Base-by-base conservation (phyloP, 2,797 vertebrate species). In the Fistularia commersonii region DNA sequence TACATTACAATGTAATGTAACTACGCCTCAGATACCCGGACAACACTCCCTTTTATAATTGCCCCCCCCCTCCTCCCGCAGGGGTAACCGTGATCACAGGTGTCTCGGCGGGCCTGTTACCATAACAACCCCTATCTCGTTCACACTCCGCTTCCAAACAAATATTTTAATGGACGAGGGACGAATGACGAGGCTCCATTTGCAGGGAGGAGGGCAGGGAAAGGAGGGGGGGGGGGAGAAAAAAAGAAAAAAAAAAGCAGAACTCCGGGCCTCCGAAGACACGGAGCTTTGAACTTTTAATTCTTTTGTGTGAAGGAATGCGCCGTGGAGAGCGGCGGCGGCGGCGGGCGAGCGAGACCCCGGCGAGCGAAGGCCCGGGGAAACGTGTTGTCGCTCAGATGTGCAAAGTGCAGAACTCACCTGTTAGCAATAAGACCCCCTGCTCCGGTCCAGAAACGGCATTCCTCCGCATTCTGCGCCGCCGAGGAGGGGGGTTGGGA, bases 381-480 rank as follows among this genome's bases (percentile, higher is more conserved):
- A n/a, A 65, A 75, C 78, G 65, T 81, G 70, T 77, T 76, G 39
- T 70, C n/a, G 68, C 69, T 73, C 62, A 57, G 69, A 74, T 48
- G 66, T 83, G 77, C 76, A 82, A 82, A 75, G 76, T 78, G 74
- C 77, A 77, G 66, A 57, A 76, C 84, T 91, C 91, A 91, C 90
- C 90, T 91, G 90, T 89, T 91, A 89, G 86, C 74, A 91, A 92
- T 92, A 90, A 91, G 39, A 33, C 82, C 74, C 73, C 13, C 12
- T 78, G 77, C 65, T 80, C 65, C 57, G 51, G 85, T 83, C 80
- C 79, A 87, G 79, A 86, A 84, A 86, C 59, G 80, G 82, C 86
- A 80, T 89, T 89, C 82, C 72, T 82, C 80, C 80, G 80, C 90
- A 91, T 91, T 89, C 87, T 90, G 87, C 74, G 85, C 78, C 84